Evolutionary conservation across 2,888 invertebrate genomes (phyloP), one percentile per base, ranked within the genome.

Genomic region (Hemaris fuciformis): DNA sequence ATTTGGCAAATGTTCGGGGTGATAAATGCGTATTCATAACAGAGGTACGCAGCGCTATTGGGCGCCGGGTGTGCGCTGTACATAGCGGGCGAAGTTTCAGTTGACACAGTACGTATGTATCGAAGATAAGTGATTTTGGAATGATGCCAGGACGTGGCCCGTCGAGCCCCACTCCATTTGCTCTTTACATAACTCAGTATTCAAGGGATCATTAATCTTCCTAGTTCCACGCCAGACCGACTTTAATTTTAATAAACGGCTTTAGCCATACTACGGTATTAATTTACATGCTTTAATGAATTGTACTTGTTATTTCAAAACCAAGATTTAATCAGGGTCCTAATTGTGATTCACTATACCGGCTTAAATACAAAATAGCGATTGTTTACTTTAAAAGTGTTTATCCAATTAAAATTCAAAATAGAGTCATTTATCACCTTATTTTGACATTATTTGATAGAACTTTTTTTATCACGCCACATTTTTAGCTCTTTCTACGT

Each of bases 201-300:
- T 89, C 90, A 88, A 86, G 86, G 85, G 88, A 88, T 88, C 90
- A 89, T 92, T 91, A 91, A 91, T 92, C 91, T 92, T 88, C 86
- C 88, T 90, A 89, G 89, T 89, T 87, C 86, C 85, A 87, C 84
- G 89, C 89, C 87, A 89, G 84, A 81, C 84, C 83, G 85, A 87
- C 83, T 89, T 91, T 89, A 89, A 91, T 91, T 90, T 91, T 90
- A 91, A 91, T 91, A 90, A 91, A 91, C 89, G 88, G 85, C 83
- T 87, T 84, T 80, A 82, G 77, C 83, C 81, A 82, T 84, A 84
- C 83, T 79, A 80, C 73, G 76, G 82, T 84, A 90, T 89, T 88
- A 82, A 89, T 89, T 89, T 86, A 86, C 84, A 84, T 84, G 81
- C 72, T 76, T 74, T 84, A 87, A 88, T 85, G 80, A 89, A 84